Evolutionary conservation across 1,140 invertebrate genomes (phyloP), one percentile per base, ranked within the genome.

Genomic region (Berghia stephanieae): DNA sequence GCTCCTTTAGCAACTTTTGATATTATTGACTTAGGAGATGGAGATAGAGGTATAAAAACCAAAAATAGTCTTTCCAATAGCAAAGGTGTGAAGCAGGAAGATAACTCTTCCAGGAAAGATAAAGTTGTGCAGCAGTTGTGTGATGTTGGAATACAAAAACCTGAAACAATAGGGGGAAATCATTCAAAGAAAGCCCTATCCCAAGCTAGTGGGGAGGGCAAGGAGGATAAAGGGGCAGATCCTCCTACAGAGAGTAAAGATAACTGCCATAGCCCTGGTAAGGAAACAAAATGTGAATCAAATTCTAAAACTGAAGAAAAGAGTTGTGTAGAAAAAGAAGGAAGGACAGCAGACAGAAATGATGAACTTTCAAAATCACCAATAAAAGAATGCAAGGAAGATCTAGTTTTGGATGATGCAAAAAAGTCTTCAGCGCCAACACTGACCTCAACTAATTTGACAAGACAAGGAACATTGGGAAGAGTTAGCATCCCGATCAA

Each of bases 1-100:
- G 86, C 86, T 52, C 86, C 86, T 44, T 75, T 87, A 43, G 86
- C 86, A 24, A 85, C 86, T 13, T 87, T 87, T 83, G 86, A 87
- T 70, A 87, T 85, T n/a, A 79, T 86, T 72, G 86, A 87, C 70
- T 72, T 87, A 8, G 84, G 83, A 27, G 80, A 81, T 66, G 80
- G 79, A 49, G 79, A 80, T 75, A 78, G 79, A 49, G 79, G 78
- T 75, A 43, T 77, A 36, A n/a, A 24, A 27, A 27, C 63, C 43
- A n/a, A 43, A 18, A 67, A 60, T 46, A 77, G 16, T 36, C 16
- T 18, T 18, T 8, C 36, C 57, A 63, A 79, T 34, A 71, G 70
- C 63, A n/a, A n/a, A n/a, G n/a, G n/a, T n/a, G n/a, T n/a, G n/a
- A n/a, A n/a, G n/a, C n/a, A n/a, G n/a, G n/a, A n/a, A n/a, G n/a